phyloP scores from a whole-genome alignment of 2,888 invertebrate genomes.

The Monochamus alternatus region DNA sequence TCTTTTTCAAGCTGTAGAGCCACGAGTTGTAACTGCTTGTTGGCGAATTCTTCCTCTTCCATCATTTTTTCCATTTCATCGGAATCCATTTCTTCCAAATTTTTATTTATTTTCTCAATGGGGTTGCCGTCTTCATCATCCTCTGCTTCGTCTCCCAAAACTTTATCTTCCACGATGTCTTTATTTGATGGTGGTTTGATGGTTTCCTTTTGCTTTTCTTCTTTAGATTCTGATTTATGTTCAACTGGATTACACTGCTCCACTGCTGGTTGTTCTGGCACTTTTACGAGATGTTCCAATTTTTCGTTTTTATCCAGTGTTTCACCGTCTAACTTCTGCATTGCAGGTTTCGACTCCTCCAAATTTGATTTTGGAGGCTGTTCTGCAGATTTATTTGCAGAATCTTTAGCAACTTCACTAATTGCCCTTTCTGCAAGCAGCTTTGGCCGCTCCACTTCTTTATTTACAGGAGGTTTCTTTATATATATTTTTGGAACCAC shows the following conservation, averaged over 20 bases:
- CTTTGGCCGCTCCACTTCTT: conserved; percentile 41
- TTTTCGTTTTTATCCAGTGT: background rate
- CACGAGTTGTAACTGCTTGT: conserved; percentile 73
- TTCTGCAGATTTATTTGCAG: background rate
- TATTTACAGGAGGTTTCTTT: conserved; percentile 52
- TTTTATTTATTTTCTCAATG: conserved; percentile 67
- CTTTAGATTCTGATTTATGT: conserved; percentile 34
- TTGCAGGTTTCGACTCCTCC: conserved; percentile 47
- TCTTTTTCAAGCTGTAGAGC: conserved; percentile 73
- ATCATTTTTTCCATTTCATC: conserved; percentile 72
- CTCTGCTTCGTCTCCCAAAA: conserved; percentile 12
- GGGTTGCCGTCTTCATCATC: conserved; percentile 61
- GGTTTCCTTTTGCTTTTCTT: conserved; percentile 35
- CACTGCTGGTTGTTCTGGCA: background rate
- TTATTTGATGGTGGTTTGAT: conserved; percentile 16
- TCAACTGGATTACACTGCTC: conserved; percentile 31
- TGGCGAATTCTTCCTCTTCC: conserved; percentile 77
- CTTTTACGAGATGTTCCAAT: background rate
- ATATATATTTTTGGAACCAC: conserved; percentile 59
- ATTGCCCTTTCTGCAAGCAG: background rate
- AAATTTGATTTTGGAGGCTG: conserved; percentile 21
- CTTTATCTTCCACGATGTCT: conserved; percentile 28
- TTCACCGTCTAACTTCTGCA: conserved; percentile 14
- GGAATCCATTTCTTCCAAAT: conserved; percentile 71
- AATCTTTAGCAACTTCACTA: background rate